Evolutionary conservation across 2,888 invertebrate species (phyloP).

Genomic region (Ryuthela nishihirai): DNA sequence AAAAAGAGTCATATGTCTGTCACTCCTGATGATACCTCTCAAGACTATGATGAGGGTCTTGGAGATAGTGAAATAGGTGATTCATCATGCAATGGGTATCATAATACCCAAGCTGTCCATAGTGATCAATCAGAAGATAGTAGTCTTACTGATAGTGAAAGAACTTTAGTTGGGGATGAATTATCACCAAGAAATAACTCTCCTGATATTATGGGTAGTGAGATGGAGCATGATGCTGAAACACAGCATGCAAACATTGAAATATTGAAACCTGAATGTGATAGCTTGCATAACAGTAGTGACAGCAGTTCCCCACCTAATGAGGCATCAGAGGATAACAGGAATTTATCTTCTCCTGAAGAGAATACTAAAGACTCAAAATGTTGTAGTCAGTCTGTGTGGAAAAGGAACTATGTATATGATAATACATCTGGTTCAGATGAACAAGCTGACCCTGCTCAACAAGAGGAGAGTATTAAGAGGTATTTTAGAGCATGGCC

Average conservation of each 20-base stretch:
- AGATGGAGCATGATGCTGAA: constrained; percentile 18
- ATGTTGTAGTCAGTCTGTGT: background rate
- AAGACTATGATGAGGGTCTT: constrained; percentile 30
- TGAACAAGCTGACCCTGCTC: no score
- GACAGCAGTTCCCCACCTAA: constrained; percentile 12
- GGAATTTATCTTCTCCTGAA: constrained; percentile 37
- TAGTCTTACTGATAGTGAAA: constrained; percentile 69
- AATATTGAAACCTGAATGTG: constrained; percentile 18
- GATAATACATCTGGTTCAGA: no score
- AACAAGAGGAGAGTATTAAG: background rate
- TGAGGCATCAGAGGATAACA: constrained; percentile 16
- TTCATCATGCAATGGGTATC: constrained; percentile 14
- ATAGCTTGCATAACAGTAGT: constrained; percentile 15
- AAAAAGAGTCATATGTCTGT: constrained; percentile 1
- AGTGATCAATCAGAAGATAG: constrained; percentile 69
- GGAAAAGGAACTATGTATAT: no score
- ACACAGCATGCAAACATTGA: background rate
- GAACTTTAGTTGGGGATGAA: constrained; percentile 60
- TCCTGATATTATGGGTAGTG: constrained; percentile 43
- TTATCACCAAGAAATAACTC: constrained; percentile 48
- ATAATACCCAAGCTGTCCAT: constrained; percentile 40
- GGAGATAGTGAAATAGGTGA: constrained; percentile 28
- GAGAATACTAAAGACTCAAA: constrained; percentile 24
- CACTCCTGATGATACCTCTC: constrained; percentile 4
- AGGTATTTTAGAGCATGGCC: constrained; percentile 32